Conservation (phyloP, 1,140 invertebrate species). For the Drosophila sp. region DNA sequence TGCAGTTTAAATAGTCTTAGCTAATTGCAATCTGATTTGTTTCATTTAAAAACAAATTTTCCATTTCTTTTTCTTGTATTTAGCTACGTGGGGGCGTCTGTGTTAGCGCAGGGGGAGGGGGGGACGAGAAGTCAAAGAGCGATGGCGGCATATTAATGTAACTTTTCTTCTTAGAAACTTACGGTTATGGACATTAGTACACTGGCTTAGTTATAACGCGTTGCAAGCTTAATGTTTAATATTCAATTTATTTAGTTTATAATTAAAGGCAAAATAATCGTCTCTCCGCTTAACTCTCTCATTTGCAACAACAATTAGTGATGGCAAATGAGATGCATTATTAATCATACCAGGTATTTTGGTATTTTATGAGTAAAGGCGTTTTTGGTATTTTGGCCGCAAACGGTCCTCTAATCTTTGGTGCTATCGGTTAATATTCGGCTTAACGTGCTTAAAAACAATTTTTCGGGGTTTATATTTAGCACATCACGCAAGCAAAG, state of each 20-base stretch:
- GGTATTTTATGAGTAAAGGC: not conserved
- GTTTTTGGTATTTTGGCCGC: not conserved
- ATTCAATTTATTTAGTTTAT: slow-evolving; percentile 42
- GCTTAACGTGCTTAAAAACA: slow-evolving; percentile 60
- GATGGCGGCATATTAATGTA: not conserved
- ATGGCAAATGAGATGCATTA: too few relatives aligned
- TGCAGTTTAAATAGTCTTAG: slow-evolving; percentile 48
- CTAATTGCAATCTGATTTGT: slow-evolving; percentile 35
- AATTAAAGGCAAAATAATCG: slow-evolving; percentile 54
- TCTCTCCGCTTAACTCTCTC: too few relatives aligned
- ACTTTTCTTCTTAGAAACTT: slow-evolving; percentile 45
- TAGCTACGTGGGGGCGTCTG: slow-evolving; percentile 74
- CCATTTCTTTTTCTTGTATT: slow-evolving; percentile 29
- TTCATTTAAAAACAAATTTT: slow-evolving; percentile 30
- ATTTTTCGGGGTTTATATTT: slow-evolving; percentile 58
- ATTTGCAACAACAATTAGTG: too few relatives aligned
- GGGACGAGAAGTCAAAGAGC: not conserved
- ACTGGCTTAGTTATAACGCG: slow-evolving; percentile 62
- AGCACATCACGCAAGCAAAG: slow-evolving; percentile 60
- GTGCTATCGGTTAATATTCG: slow-evolving; percentile 51
- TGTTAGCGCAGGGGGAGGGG: slow-evolving; percentile 5
- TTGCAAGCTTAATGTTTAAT: slow-evolving; percentile 49
- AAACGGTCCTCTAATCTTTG: slow-evolving; percentile 15
- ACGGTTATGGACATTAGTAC: slow-evolving; percentile 82
- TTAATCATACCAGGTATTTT: not conserved